Conservation (phyloP, 2,113 vertebrate genomes). For the Erpornis zantholeuca region DNA sequence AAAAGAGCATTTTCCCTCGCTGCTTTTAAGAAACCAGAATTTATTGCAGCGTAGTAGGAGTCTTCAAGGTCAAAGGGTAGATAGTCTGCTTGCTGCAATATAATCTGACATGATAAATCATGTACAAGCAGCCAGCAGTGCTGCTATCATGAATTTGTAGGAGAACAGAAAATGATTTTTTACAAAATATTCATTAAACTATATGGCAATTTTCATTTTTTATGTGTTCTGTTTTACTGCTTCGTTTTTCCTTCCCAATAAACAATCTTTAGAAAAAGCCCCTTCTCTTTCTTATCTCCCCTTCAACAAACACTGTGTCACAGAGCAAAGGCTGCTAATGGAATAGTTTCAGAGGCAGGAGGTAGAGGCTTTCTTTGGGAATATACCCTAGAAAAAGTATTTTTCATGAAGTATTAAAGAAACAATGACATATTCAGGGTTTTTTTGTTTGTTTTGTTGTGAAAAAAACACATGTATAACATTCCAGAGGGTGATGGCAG, state of each 20-base stretch:
- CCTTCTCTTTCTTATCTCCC: not conserved
- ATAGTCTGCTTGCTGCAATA: constrained; percentile 58
- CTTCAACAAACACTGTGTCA: not conserved
- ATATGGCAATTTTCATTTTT: constrained; percentile 53
- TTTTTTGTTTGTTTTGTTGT: not conserved
- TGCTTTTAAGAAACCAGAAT: constrained; percentile 28
- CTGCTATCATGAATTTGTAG: constrained; percentile 20
- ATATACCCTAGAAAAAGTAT: not conserved
- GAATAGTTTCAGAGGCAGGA: not conserved
- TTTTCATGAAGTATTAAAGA: not conserved
- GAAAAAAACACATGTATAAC: not conserved
- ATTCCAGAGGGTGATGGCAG: not conserved
- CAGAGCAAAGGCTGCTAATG: not conserved
- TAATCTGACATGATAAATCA: constrained; percentile 62
- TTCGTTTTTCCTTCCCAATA: constrained; percentile 36
- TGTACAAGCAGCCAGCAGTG: constrained; percentile 16
- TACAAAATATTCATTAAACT: constrained; percentile 63
- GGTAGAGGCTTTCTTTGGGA: not conserved
- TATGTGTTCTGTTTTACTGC: constrained; percentile 42
- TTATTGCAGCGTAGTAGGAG: constrained; percentile 27
- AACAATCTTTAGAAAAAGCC: not conserved
- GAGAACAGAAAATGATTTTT: constrained; percentile 50
- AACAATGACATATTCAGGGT: not conserved
- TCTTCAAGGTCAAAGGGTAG: constrained; percentile 67
- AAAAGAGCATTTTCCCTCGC: not conserved